phyloP scores from a whole-genome alignment of 2,888 invertebrate genomes.

The Trisateles emortualis region DNA sequence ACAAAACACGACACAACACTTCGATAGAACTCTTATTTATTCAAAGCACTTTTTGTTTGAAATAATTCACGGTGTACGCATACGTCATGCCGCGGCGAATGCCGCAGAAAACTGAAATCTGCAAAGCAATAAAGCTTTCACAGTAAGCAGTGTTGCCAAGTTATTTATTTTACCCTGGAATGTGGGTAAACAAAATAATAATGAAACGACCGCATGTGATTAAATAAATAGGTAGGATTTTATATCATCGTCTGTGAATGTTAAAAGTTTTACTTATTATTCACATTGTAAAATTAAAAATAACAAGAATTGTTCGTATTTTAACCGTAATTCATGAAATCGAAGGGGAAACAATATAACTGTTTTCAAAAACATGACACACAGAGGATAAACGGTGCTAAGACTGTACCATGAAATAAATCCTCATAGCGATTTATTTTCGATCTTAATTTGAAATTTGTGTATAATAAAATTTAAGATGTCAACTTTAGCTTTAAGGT shows the following conservation, averaged over 20 bases:
- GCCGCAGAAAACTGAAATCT: constrained; percentile 69
- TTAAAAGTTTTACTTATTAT: neutral
- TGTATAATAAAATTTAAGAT: too few species aligned
- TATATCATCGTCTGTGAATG: neutral
- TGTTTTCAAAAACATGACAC: too few species aligned
- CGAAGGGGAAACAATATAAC: too few species aligned
- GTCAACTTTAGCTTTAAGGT: too few species aligned
- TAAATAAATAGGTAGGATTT: neutral
- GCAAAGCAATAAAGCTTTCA: constrained; percentile 56
- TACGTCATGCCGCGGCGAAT: constrained; percentile 51
- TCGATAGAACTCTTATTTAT: constrained; percentile 26
- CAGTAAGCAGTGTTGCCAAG: constrained; percentile 42
- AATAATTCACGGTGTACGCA: constrained; percentile 10
- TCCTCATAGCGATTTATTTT: too few species aligned
- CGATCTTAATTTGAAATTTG: too few species aligned
- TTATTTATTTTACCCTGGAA: constrained; percentile 10
- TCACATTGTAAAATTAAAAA: neutral
- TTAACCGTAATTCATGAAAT: too few species aligned
- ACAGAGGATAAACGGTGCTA: too few species aligned
- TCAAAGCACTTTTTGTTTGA: constrained; percentile 19
- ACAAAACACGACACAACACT: constrained; percentile 23
- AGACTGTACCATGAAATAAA: too few species aligned
- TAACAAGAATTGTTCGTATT: too few species aligned
- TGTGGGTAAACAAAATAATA: constrained; percentile 7
- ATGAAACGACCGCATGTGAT: neutral